phyloP scores from a whole-genome alignment of 2,888 invertebrate genomes.

The Pantelozetes paolii region DNA sequence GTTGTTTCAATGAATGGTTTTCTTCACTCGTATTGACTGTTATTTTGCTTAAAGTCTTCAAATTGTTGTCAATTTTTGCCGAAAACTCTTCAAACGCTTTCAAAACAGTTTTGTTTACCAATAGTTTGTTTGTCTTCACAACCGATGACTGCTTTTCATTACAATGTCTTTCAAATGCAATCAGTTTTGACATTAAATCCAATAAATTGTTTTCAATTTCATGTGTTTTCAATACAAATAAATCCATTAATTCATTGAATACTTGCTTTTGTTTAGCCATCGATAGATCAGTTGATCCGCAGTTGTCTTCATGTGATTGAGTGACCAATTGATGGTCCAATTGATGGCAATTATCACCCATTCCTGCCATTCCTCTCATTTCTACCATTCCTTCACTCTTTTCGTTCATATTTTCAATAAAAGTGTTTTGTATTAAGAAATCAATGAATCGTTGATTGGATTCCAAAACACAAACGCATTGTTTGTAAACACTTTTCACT shows the following conservation, averaged over 20 bases:
- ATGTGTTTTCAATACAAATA: not conserved
- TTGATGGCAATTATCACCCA: too few relatives aligned
- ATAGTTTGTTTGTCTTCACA: not conserved
- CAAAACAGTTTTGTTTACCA: not conserved
- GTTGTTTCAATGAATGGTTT: not conserved
- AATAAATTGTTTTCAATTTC: conserved; percentile 1
- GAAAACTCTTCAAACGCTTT: not conserved
- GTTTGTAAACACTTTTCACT: too few relatives aligned
- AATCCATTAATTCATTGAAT: not conserved
- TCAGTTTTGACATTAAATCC: not conserved
- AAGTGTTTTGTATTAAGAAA: too few relatives aligned
- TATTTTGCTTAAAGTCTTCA: not conserved
- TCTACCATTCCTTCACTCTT: too few relatives aligned
- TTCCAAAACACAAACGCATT: too few relatives aligned
- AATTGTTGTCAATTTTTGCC: not conserved
- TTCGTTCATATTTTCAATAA: too few relatives aligned
- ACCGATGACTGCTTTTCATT: not conserved
- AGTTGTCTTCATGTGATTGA: too few relatives aligned
- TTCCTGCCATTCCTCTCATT: too few relatives aligned
- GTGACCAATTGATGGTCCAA: too few relatives aligned
- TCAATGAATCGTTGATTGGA: too few relatives aligned
- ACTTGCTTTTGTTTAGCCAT: conserved; percentile 75
- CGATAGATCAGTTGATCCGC: too few relatives aligned
- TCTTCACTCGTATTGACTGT: not conserved
- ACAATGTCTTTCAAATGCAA: not conserved